Evolutionary conservation across 2,797 vertebrate species (phyloP), one percentile per base, ranked within the genome.

Genomic region (Tachyglossus aculeatus): DNA sequence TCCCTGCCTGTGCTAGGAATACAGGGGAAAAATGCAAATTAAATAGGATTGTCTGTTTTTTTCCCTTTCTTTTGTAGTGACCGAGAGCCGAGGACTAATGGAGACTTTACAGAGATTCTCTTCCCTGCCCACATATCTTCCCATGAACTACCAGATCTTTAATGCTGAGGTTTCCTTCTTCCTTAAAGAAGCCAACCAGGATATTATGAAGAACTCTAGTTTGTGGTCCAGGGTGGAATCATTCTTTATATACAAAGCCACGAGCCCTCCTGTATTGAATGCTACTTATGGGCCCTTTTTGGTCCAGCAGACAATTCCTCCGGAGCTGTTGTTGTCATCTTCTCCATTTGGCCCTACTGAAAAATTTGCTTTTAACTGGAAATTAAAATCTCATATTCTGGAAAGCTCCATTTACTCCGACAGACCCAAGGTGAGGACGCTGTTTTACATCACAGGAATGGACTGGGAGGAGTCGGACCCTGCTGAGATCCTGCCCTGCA

Each of bases 161-260:
- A 92, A 94, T 0, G 91, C 95, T 0, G 96, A 96, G 38, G 86
- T 93, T 10, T 93, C 93, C 80, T 98, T 96, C 91, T 97, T 98
- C 83, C 92, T 99, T 36, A 95, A 95, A 43, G 97, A 98, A 81
- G 93, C 95, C 85, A 94, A 95, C 87, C 97, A 98, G 92, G 97
- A 99, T 74, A 93, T 96, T 41, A 96, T 94, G 90, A 93, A 95
- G 47, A 99, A 99, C 22, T 92, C 96, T 84, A 99, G 96, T 86
- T 90, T 98, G 75, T 95, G 95, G 69, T 91, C 94, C 0, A 93
- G 96, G 19, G 93, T 88, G 1, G 96, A 98, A 86, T 91, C 95
- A 0, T 94, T 99, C 85, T 95, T 98, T 76, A 90, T 98, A 71
- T 94, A 95, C 72, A 93, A 94, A 75, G 89, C 96, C 67, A 90